These are phyloP conservation scores for Acanthurus lineatus DNA, from an alignment of 2,797 vertebrate genomes.

Conservation along the genomic window DNA sequence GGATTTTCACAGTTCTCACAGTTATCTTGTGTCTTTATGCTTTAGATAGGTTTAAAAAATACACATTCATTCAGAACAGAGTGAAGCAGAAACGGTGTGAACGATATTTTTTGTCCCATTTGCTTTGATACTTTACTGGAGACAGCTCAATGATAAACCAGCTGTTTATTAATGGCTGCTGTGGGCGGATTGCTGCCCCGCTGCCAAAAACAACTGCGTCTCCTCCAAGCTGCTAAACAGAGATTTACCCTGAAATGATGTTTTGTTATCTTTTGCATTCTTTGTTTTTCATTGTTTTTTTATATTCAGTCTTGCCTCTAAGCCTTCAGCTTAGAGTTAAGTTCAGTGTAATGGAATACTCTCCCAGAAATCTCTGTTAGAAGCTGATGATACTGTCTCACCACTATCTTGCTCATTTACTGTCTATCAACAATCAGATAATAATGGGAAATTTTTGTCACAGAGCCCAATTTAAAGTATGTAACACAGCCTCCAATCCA, in stretches of 20 bases:
- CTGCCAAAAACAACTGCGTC: constrained; percentile 67
- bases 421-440: background rate
- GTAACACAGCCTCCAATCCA: background rate
- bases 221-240: constrained; percentile 52
- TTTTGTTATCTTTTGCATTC: constrained; percentile 64
- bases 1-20: background rate
- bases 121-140: constrained; percentile 47
- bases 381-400: background rate
- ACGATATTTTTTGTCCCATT: constrained; percentile 42
- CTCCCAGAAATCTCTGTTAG: constrained; percentile 20
- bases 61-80: constrained; percentile 1
- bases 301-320: constrained; percentile 49
- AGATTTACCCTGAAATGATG: constrained; percentile 56
- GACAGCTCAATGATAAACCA: constrained; percentile 57
- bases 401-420: background rate
- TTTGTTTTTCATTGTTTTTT: constrained; percentile 58
- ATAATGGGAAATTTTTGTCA: background rate
- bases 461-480: background rate
- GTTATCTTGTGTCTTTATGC: background rate
- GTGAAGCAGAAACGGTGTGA: constrained; percentile 12
- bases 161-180: constrained; percentile 57
- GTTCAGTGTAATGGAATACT: constrained; percentile 34
- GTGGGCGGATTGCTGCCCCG: constrained; percentile 34
- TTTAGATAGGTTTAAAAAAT: background rate
- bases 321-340: constrained; percentile 39